phyloP scores from a whole-genome alignment of 2,113 vertebrate genomes.

The Eubucco bourcierii region DNA sequence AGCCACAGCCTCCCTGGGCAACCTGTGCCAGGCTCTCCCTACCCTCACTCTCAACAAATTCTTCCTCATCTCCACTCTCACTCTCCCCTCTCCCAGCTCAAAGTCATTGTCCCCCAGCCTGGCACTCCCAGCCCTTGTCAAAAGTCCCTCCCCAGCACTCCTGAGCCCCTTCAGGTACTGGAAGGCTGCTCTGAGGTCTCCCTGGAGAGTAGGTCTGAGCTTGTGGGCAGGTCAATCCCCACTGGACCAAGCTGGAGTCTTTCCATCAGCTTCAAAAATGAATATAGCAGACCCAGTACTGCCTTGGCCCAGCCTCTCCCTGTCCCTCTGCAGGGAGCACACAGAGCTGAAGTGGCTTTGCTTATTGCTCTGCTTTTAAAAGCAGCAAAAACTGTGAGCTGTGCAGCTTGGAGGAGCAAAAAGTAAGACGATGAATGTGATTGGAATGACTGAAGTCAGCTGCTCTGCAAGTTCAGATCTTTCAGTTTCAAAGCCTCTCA shows the following conservation, averaged over 20 bases:
- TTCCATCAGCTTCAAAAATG: not conserved
- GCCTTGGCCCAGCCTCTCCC: not conserved
- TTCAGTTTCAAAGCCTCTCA: not conserved
- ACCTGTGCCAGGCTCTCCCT: too few species aligned
- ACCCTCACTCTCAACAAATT: too few species aligned
- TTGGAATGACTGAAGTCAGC: conserved; percentile 11
- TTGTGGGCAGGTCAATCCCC: not conserved
- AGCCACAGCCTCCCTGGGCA: too few species aligned
- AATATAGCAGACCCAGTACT: not conserved
- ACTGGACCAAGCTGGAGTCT: rapidly evolving
- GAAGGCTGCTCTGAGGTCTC: too few species aligned
- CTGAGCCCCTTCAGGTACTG: too few species aligned
- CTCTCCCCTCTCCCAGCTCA: too few species aligned
- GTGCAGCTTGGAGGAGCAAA: not conserved
- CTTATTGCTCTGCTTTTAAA: not conserved
- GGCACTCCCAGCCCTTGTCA: too few species aligned
- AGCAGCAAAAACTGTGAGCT: not conserved
- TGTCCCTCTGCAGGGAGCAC: not conserved
- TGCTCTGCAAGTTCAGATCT: not conserved
- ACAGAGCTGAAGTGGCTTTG: not conserved
- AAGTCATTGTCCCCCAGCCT: too few species aligned
- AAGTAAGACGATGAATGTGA: not conserved
- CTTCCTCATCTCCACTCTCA: too few species aligned
- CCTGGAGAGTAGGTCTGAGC: not conserved
- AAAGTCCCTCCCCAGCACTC: too few species aligned